phyloP scores from a whole-genome alignment of 2,797 vertebrate genomes.

The Chrysocyon brachyurus region DNA sequence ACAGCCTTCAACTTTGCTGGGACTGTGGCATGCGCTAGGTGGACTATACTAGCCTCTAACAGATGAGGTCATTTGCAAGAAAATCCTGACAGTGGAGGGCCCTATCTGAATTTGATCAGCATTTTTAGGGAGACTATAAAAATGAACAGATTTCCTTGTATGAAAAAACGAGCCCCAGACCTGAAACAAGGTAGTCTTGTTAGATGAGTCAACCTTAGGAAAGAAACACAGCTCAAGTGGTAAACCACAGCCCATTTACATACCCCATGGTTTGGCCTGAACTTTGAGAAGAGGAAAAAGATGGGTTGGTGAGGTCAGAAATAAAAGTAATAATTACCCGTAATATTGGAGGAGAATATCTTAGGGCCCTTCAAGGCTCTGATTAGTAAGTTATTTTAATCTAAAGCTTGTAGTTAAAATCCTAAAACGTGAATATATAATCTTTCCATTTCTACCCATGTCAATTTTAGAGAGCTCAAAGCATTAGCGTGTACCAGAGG shows the following conservation, averaged over 20 bases:
- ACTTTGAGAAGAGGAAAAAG: slow-evolving; percentile 41
- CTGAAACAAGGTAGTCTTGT: slow-evolving; percentile 59
- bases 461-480: neutral
- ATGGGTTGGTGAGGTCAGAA: slow-evolving; percentile 14
- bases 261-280: neutral
- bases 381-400: neutral
- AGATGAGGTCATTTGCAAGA: neutral
- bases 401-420: slow-evolving; percentile 29
- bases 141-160: slow-evolving; percentile 33
- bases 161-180: slow-evolving; percentile 21
- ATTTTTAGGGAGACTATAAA: slow-evolving; percentile 38
- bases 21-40: neutral
- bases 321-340: neutral
- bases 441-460: neutral
- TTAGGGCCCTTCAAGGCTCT: neutral
- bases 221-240: slow-evolving; percentile 25
- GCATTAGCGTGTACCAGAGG: neutral
- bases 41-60: neutral
- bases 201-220: slow-evolving; percentile 62
- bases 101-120: neutral
- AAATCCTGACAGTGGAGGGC: neutral
- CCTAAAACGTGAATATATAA: neutral
- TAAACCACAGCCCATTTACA: slow-evolving; percentile 39
- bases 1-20: neutral
- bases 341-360: neutral